Percentiles rank a stretch among this genome's conserved stretches.
These are phyloP conservation scores for Chaetodon trifascialis DNA, from an alignment of 2,113 vertebrate species.

Conservation along the genomic window DNA sequence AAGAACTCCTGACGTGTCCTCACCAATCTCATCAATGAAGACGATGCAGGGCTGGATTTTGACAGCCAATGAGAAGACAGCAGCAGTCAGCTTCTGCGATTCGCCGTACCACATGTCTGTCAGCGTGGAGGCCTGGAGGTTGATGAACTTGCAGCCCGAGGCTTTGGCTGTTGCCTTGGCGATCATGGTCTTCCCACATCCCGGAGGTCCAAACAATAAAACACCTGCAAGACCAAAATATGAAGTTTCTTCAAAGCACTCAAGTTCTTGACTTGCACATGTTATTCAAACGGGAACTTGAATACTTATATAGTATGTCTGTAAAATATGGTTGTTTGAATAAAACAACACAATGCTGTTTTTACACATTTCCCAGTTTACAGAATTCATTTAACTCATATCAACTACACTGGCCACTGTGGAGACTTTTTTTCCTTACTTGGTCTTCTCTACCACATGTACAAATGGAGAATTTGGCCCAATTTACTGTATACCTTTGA, in stretches of 20 bases:
- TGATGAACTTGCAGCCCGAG: conserved; percentile 87
- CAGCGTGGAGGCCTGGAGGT: conserved; percentile 86
- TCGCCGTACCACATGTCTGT: conserved; percentile 89
- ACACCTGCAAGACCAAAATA: conserved; percentile 77
- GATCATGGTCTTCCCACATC: conserved; percentile 88
- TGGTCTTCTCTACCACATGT: background rate
- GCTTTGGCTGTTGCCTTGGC: conserved; percentile 87
- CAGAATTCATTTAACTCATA: background rate
- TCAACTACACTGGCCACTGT: background rate
- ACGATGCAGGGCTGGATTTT: conserved; percentile 89
- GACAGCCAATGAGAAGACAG: conserved; percentile 86
- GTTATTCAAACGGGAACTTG: background rate
- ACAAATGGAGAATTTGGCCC: background rate
- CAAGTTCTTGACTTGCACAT: background rate
- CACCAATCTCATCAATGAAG: conserved; percentile 89
- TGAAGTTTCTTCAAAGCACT: background rate
- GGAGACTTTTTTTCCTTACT: background rate
- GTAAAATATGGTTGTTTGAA: background rate
- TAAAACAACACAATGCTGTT: background rate
- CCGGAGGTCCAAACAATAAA: conserved; percentile 86
- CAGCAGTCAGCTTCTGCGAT: conserved; percentile 87
- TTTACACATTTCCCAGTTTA: background rate
- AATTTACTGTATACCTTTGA: background rate
- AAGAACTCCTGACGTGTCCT: conserved; percentile 26
- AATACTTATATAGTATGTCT: too few relatives aligned